Conservation (phyloP, 2,113 vertebrate genomes). For the Progne subis region DNA sequence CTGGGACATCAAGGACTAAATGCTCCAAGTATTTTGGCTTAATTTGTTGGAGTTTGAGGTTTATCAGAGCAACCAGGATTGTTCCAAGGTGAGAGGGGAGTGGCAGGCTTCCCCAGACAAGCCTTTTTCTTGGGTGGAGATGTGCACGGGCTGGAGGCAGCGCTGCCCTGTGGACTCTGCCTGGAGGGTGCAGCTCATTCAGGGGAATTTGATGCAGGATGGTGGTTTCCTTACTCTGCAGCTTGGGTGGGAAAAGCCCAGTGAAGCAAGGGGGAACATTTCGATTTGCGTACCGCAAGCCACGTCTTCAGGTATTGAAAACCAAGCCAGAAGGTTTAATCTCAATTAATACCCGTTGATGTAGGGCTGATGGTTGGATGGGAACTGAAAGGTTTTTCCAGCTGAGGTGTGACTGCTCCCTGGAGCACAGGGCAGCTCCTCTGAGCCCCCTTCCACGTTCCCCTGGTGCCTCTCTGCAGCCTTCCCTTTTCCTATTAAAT, state of each 20-base stretch:
- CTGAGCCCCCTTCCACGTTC: accelerated
- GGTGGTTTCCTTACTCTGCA: background rate
- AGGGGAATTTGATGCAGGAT: background rate
- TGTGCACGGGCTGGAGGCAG: background rate
- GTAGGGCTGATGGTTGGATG: background rate
- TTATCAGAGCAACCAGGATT: background rate
- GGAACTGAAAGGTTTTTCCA: background rate
- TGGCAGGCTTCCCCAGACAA: background rate
- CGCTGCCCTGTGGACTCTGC: background rate
- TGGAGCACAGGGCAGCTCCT: background rate
- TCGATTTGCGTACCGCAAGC: background rate
- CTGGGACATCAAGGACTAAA: background rate
- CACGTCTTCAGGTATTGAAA: background rate
- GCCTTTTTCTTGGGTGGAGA: background rate
- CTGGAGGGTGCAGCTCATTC: background rate
- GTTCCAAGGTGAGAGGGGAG: background rate
- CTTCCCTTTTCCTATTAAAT: background rate
- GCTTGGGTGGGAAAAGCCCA: background rate
- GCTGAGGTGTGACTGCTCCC: background rate
- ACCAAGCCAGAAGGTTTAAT: background rate
- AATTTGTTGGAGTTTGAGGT: background rate
- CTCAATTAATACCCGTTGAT: accelerated
- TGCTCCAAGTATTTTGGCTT: background rate
- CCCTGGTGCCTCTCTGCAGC: background rate
- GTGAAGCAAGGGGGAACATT: background rate